Evolutionary conservation across 1,140 invertebrate species (phyloP).

Genomic region (Apis laboriosa): DNA sequence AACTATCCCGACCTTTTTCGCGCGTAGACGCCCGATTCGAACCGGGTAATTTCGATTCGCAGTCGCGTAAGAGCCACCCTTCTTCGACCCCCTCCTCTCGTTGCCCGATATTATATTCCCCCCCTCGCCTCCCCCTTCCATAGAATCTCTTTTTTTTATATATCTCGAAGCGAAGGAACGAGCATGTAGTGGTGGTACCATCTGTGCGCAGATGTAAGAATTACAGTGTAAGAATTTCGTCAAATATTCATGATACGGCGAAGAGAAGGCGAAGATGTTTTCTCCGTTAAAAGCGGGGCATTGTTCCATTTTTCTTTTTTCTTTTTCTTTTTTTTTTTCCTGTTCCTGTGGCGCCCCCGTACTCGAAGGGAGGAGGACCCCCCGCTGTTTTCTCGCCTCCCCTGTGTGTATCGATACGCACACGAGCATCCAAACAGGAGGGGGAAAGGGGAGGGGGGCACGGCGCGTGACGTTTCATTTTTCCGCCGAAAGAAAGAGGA

Average conservation of each 20-base stretch:
- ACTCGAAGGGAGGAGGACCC: neutral
- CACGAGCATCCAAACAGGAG: too few species aligned
- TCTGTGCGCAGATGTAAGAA: too few species aligned
- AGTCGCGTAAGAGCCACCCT: conserved; percentile 4
- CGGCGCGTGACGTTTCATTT: conserved; percentile 40
- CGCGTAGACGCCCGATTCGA: conserved; percentile 23
- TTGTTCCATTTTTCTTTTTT: conserved; percentile 21
- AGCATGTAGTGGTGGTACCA: neutral
- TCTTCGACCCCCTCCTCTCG: neutral
- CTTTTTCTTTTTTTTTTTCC: too few species aligned
- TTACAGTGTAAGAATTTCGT: neutral
- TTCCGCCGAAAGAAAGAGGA: neutral
- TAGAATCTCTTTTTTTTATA: too few species aligned
- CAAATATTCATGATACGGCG: neutral
- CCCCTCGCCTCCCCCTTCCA: neutral
- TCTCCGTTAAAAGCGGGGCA: conserved; percentile 72
- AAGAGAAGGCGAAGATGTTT: conserved; percentile 60
- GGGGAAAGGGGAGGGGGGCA: neutral
- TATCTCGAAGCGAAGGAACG: neutral
- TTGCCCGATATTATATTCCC: conserved; percentile 2
- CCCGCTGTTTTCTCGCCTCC: neutral
- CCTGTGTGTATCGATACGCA: conserved; percentile 25
- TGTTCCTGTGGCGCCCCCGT: neutral
- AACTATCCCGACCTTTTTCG: conserved; percentile 42
- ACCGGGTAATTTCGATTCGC: conserved; percentile 10